Evolutionary conservation across 2,113 vertebrate genomes (phyloP).

Genomic region (Nesogale talazaci): DNA sequence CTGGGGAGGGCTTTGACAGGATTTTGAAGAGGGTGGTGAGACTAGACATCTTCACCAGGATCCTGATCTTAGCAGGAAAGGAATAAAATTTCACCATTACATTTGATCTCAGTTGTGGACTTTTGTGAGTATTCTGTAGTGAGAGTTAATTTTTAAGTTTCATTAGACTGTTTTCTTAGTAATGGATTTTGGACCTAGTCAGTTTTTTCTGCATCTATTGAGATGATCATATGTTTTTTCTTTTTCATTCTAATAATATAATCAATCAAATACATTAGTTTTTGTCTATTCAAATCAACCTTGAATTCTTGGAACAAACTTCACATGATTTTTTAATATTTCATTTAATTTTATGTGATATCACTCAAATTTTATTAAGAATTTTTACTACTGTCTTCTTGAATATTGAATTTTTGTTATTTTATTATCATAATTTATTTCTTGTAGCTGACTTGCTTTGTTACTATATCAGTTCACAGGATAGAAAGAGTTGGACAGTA

Average conservation of each 20-base stretch:
- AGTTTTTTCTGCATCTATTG: neutral
- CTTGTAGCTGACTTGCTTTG: neutral
- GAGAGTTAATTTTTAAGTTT: neutral
- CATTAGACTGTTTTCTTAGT: neutral
- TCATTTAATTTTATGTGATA: neutral
- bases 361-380: neutral
- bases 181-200: neutral
- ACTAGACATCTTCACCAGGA: neutral
- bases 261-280: neutral
- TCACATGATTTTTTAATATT: neutral
- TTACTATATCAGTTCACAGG: neutral
- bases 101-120: neutral
- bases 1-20: neutral
- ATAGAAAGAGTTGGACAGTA: neutral
- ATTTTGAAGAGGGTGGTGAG: neutral
- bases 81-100: neutral
- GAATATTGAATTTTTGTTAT: neutral
- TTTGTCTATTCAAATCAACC: neutral
- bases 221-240: neutral
- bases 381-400: neutral
- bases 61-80: neutral
- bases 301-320: neutral
- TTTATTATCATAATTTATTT: neutral
- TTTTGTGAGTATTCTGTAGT: neutral
- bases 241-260: neutral